Evolutionary conservation across 2,888 invertebrate genomes (phyloP).

Genomic region (Meteorus colon): DNA sequence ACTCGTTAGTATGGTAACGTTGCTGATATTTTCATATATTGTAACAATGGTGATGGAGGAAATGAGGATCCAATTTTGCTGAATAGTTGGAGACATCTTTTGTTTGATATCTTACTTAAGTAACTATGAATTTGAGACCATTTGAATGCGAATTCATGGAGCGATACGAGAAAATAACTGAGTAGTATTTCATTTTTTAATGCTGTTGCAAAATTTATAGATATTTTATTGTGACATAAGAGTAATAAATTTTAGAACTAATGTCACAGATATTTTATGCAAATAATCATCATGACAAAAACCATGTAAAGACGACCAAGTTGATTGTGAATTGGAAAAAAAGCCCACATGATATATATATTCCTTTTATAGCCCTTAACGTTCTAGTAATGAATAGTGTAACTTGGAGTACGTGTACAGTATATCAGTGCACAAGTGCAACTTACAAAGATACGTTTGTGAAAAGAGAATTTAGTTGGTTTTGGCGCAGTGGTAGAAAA

Average conservation of each 20-base stretch:
- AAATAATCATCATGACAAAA: background rate
- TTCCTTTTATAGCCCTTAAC: background rate
- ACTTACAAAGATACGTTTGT: background rate
- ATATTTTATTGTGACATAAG: conserved; percentile 27
- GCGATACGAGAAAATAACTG: too few relatives aligned
- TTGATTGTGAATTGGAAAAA: conserved; percentile 7
- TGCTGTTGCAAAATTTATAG: too few relatives aligned
- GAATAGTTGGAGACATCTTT: too few relatives aligned
- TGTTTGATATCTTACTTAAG: too few relatives aligned
- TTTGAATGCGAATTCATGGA: too few relatives aligned
- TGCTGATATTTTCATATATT: background rate
- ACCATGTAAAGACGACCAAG: conserved; percentile 20
- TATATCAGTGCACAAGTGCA: background rate
- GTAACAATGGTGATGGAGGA: too few relatives aligned
- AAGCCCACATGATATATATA: background rate
- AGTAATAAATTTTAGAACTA: conserved; percentile 30
- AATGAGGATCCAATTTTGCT: too few relatives aligned
- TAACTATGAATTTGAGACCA: too few relatives aligned
- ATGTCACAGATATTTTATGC: background rate
- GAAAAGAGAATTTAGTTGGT: background rate
- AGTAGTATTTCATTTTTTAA: too few relatives aligned
- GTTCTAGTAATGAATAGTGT: conserved; percentile 1
- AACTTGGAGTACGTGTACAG: background rate
- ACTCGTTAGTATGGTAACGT: conserved; percentile 19
- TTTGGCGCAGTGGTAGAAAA: conserved; percentile 13